Evolutionary conservation across 2,113 vertebrate species (phyloP), one percentile per base, ranked within the genome.

Genomic region (Brachypodius melanocephalos): DNA sequence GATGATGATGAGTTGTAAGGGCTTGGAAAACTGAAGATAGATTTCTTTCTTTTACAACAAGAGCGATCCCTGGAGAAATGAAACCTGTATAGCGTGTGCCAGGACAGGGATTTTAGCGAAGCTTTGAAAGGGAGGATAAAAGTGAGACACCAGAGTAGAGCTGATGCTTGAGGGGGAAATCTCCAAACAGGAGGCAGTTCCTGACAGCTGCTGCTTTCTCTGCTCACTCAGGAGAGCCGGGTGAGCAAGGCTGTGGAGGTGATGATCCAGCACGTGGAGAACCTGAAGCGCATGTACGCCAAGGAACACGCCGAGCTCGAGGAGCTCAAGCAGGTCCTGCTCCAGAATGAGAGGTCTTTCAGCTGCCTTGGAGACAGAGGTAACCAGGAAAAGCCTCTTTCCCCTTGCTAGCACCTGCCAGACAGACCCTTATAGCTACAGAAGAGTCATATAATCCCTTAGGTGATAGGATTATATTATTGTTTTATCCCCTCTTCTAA

Each of bases 201-300:
- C 62, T 87, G 49, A 65, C 28, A 52, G 54, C 12, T 9, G 4
- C 24, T 67, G 18, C 20, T 49, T 24, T 42, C 17, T 38, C 12
- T 6, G 1, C 22, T 52, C 22, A 43, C 29, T 62, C 94, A 99
- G 99, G 99, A 99, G 96, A 99, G 97, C 75, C 98, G 99, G 17
- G 99, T 99, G 63, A 99, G 99, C 77, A 99, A 99, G 93, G 99
- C 99, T 0, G 99, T 99, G 86, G 99, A 99, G 94, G 98, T 99
- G 68, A 99, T 99, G 99, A 99, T 99, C 94, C 99, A 99, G 86
- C 99, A 99, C 0, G 99, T 99, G 65, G 99, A 99, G 95, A 99
- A 99, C 97, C 93, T 99, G 97, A 99, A 98, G 96, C 98, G 99
- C 66, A 98, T 98, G 98, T 99, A 99, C 4, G 98, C 99, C 6